Percentiles rank a stretch among this genome's conserved stretches.
Conservation (phyloP, 2,113 vertebrate genomes). For the Balaeniceps rex region DNA sequence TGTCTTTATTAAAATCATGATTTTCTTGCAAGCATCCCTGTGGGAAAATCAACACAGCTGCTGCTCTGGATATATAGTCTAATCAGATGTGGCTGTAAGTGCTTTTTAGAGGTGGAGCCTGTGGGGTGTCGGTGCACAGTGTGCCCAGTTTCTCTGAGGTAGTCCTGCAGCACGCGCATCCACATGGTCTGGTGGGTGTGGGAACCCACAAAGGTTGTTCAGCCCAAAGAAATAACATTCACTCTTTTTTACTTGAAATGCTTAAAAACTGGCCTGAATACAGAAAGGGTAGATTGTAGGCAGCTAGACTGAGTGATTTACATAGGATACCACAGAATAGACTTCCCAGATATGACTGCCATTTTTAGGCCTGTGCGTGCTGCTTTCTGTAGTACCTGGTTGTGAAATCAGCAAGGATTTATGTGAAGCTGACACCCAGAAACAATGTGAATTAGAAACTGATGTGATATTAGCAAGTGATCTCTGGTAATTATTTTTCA, state of each 20-base stretch:
- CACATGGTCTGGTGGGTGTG: neutral
- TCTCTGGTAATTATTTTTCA: constrained; percentile 33
- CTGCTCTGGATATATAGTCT: neutral
- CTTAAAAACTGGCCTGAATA: neutral
- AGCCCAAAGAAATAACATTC: neutral
- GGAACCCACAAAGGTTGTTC: neutral
- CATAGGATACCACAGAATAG: neutral
- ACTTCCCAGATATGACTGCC: neutral
- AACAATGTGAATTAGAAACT: neutral
- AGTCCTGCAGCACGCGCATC: neutral
- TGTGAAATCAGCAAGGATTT: constrained; percentile 1
- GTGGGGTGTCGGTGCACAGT: neutral
- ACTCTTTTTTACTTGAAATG: neutral
- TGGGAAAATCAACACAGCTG: neutral
- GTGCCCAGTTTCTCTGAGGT: neutral
- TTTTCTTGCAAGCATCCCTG: constrained; percentile 6
- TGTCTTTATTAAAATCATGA: constrained; percentile 32
- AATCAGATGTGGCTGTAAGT: neutral
- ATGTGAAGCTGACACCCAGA: neutral
- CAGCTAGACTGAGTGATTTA: neutral
- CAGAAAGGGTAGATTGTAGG: neutral
- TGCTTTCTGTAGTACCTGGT: neutral
- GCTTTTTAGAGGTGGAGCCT: neutral
- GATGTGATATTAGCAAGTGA: neutral
- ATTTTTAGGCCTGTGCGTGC: neutral